Base-by-base conservation (phyloP, 2,888 invertebrate species). In the Noctua janthe region DNA sequence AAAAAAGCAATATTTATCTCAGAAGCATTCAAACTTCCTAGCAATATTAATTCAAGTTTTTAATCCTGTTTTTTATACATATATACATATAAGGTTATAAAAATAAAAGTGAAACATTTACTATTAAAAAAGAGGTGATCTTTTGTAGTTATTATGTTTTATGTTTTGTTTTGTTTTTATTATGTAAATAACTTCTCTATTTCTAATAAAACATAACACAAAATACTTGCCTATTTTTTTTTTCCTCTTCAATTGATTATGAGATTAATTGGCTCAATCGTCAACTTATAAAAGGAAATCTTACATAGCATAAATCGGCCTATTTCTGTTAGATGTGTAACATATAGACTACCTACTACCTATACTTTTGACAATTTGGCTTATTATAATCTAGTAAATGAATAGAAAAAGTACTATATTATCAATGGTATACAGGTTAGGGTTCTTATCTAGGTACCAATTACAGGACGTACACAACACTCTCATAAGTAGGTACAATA, bases 181-280 rank as follows among this genome's bases (percentile, higher is more conserved):
- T 47, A 54, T 70, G 54, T 81, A 70, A 67, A 56, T 81, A 23
- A 54, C 47, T 39, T 49, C 10, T 78, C 20, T 49, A 81, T 54
- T 78, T 81, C 23, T 84, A 81, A 43, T 84, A 84, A 84, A n/a
- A 66, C 10, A 49, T 23, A 49, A 54, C 29, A 70, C 59, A 51
- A 62, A 59, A 8, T 17, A 11, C 13, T 39, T 49, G 11, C 0
- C 0, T 56, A 1, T 71, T 78, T 64, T 54, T 29, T 62, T 43
- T 77, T 20, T 20, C 6, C 35, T 17, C 20, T 69, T 51, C 15
- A 47, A 43, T 39, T 20, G 20, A 20, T 20, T 54, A 54, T 51
- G 8, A 54, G 54, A 54, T 54, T 54, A 54, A 23, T 23, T 23
- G 23, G 10, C 23, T 56, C 11, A 56, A 23, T 56, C 56, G 20